A percentile compares a stretch with the other conserved stretches of the same genome.
phyloP scores from a whole-genome alignment of 2,888 invertebrate species.

The Pachycephus smyrnensis region DNA sequence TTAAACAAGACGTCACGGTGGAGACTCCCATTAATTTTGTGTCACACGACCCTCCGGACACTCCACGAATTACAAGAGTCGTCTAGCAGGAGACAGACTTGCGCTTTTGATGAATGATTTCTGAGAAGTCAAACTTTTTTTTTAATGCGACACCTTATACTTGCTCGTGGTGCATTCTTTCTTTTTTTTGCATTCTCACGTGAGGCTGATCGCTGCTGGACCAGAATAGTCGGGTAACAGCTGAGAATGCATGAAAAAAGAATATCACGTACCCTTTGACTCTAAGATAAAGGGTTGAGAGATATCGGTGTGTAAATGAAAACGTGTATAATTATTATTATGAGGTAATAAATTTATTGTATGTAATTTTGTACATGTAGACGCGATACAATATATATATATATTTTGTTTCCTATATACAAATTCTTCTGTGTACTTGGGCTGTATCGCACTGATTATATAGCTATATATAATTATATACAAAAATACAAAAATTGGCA shows the following conservation, averaged over 20 bases:
- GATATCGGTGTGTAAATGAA: not conserved
- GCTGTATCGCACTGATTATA: slow-evolving; percentile 13
- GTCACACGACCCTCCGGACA: slow-evolving; percentile 34
- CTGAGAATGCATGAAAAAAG: slow-evolving; percentile 25
- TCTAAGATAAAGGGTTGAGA: not conserved
- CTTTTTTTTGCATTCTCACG: slow-evolving; percentile 25
- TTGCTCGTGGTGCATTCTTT: slow-evolving; percentile 12
- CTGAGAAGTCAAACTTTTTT: slow-evolving; percentile 37
- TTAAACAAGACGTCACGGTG: slow-evolving; percentile 53
- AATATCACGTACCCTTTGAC: not conserved
- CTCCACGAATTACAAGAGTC: slow-evolving; percentile 48
- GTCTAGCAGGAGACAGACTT: slow-evolving; percentile 45
- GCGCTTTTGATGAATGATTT: slow-evolving; percentile 56
- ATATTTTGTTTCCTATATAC: slow-evolving; percentile 22
- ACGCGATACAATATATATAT: slow-evolving; percentile 17
- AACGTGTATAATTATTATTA: not conserved
- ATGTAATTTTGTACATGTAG: slow-evolving; percentile 13
- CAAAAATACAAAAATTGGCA: slow-evolving; percentile 65
- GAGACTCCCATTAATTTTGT: slow-evolving; percentile 52
- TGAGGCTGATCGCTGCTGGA: not conserved
- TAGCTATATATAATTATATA: slow-evolving; percentile 48
- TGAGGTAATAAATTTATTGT: slow-evolving; percentile 1
- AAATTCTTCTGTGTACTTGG: slow-evolving; percentile 7
- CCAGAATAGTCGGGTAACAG: slow-evolving; percentile 2
- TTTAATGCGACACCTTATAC: slow-evolving; percentile 32